Conservation (phyloP, 2,888 invertebrate species). For the Achlya flavicornis region DNA sequence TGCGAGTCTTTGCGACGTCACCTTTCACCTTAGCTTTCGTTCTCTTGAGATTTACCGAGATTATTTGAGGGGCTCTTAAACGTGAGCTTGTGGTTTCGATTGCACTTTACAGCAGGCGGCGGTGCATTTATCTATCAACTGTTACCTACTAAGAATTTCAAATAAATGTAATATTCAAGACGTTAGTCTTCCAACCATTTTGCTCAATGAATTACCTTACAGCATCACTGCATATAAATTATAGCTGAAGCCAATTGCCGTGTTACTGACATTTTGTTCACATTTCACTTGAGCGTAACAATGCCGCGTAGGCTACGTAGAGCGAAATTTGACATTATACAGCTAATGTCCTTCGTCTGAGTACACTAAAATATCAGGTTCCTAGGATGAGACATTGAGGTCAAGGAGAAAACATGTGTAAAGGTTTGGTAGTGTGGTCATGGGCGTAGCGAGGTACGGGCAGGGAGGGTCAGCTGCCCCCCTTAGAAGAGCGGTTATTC, state of each 20-base stretch:
- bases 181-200: neutral
- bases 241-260: neutral
- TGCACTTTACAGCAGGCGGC: neutral
- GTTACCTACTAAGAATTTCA: neutral
- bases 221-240: neutral
- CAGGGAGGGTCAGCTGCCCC: no score
- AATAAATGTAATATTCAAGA: no score
- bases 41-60: neutral
- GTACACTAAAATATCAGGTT: constrained; percentile 4
- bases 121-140: neutral
- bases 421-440: neutral
- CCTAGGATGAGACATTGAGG: neutral
- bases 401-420: neutral
- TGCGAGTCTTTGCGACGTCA: neutral
- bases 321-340: neutral
- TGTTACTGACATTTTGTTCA: neutral
- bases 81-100: neutral
- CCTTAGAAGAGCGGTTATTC: no score
- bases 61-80: neutral
- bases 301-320: neutral
- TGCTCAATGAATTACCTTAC: neutral
- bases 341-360: neutral
- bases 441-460: neutral
- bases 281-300: neutral
- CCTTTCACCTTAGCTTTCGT: neutral